Evolutionary conservation across 2,797 vertebrate genomes (phyloP).

Genomic region (Scolopax bukidnonensis): DNA sequence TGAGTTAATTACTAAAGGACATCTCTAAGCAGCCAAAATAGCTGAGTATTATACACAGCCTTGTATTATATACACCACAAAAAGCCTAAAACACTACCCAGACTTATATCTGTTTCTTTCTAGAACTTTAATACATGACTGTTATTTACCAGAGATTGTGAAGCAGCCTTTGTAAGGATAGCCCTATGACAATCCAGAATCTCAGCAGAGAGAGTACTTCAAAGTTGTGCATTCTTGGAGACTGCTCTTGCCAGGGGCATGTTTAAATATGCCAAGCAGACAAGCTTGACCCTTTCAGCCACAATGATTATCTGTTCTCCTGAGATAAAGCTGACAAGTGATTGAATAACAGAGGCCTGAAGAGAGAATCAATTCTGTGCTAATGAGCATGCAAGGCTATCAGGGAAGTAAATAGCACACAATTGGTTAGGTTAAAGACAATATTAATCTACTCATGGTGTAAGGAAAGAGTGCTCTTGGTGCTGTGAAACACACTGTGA

Average conservation of each 20-base stretch:
- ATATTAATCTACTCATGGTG: conserved; percentile 2
- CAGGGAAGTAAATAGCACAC: conserved; percentile 10
- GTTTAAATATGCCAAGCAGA: conserved; percentile 9
- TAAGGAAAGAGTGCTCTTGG: neutral
- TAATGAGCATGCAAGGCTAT: conserved; percentile 51
- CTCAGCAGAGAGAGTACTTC: neutral
- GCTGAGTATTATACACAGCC: neutral
- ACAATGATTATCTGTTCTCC: conserved; percentile 20
- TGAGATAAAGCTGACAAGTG: conserved; percentile 42
- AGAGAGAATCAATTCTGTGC: conserved; percentile 50
- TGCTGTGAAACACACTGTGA: neutral
- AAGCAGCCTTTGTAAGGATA: neutral
- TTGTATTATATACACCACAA: neutral
- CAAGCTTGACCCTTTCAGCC: neutral
- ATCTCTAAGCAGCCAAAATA: neutral
- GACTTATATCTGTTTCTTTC: neutral
- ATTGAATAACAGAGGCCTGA: conserved; percentile 41
- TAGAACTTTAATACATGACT: neutral
- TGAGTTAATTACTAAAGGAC: neutral
- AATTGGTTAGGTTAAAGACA: conserved; percentile 6
- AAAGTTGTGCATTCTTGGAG: neutral
- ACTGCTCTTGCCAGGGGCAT: neutral
- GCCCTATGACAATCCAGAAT: neutral
- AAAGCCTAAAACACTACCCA: neutral
- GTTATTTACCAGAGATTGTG: neutral